Conservation (phyloP, 2,797 vertebrate genomes). For the Esox masquinongy region DNA sequence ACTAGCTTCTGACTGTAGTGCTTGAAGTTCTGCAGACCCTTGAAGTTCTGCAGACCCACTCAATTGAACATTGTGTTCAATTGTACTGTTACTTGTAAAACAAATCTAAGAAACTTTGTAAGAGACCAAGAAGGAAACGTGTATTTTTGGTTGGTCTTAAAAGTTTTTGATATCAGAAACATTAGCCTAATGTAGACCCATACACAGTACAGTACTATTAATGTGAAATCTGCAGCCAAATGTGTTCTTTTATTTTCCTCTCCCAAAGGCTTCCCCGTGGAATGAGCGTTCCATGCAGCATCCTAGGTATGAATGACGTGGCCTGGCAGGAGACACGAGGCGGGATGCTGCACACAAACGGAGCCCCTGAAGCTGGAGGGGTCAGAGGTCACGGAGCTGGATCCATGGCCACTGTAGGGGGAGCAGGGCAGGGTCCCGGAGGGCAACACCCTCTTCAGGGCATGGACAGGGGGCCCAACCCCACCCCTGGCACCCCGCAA, state of each 20-base stretch:
- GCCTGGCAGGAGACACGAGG: slow-evolving; percentile 81
- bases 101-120: background rate
- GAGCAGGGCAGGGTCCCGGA: slow-evolving; percentile 56
- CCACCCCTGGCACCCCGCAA: slow-evolving; percentile 64
- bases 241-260: background rate
- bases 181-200: background rate
- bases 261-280: slow-evolving; percentile 69
- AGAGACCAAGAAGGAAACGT: background rate
- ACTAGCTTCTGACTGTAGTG: background rate
- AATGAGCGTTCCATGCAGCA: slow-evolving; percentile 82
- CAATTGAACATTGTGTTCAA: background rate
- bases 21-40: background rate
- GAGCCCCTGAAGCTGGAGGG: slow-evolving; percentile 70
- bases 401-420: slow-evolving; percentile 64
- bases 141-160: background rate
- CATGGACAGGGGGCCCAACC: slow-evolving; percentile 69
- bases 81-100: background rate
- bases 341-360: slow-evolving; percentile 76
- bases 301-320: slow-evolving; percentile 83
- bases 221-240: background rate
- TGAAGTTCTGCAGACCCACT: background rate
- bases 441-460: slow-evolving; percentile 63
- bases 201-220: background rate
- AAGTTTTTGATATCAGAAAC: background rate
- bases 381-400: slow-evolving; percentile 66